Base-by-base conservation (phyloP, 2,888 invertebrate species). In the Cantharis rufa region DNA sequence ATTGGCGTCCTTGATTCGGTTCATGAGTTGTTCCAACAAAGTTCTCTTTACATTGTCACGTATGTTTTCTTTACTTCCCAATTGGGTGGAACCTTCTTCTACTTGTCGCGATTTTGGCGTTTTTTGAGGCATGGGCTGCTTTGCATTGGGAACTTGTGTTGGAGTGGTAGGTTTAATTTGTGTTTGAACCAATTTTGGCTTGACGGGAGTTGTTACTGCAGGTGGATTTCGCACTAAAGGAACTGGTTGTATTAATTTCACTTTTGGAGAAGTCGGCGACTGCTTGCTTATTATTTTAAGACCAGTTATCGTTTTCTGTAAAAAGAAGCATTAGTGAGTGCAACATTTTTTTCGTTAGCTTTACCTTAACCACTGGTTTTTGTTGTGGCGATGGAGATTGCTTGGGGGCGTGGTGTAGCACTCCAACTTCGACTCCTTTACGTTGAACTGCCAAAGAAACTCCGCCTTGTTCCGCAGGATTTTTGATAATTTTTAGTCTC, bases 11-110 rank as follows among this genome's bases (percentile, higher is more conserved):
- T 91, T 91, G 69, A 93, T 89, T 28, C 93, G 88, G 68, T 89
- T 88, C 10, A 89, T 87, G 16, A 93, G 84, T 78, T 91, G 90
- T 72, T 93, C 93, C 15, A 90, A 89, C 62, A 98, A 88, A 0
- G 95, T 94, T 85, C 95, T 96, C 69, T 94, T 91, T 18, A 98
- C 96, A 86, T 94, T 97, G 2, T 94, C 90, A 71, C 98, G 90
- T 69, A 96, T 92, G 10, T 94, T 93, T 82, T 95, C 95, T 78
- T 84, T 80, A 48, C 84, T 82, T 63, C 84, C 87, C 77, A 82
- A 83, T 24, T 77, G 82, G 66, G 78, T 68, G 2, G 82, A 70
- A 11, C 81, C 76, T 81, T 84, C 79, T 78, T 85, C 85, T 13
- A 82, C 81, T 71, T 82, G 82, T 61, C 84, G 80, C 1, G 84